Conservation (phyloP, 1,140 invertebrate species). For the Stratiolaelaps scimitus region DNA sequence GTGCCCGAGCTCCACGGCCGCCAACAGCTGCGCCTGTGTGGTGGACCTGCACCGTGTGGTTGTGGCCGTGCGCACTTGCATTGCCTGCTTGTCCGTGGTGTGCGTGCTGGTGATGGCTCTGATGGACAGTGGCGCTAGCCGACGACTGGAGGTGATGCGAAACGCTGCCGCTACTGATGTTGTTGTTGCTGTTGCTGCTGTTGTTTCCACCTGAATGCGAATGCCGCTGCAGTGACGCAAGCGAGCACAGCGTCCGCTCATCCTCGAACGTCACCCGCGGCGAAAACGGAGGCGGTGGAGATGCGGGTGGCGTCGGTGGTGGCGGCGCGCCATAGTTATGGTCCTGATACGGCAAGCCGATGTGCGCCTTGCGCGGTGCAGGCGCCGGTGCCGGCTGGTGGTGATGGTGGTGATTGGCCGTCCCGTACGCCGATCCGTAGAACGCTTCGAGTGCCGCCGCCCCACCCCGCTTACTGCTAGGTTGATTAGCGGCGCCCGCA, state of each 20-base stretch:
- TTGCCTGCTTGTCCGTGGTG: too few relatives aligned
- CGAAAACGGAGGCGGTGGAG: conserved; percentile 40
- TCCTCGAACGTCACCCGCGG: conserved; percentile 3
- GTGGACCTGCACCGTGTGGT: too few relatives aligned
- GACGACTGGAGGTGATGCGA: too few relatives aligned
- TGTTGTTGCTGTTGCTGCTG: too few relatives aligned
- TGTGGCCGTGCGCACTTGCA: too few relatives aligned
- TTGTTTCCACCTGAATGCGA: too few relatives aligned
- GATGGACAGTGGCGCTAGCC: too few relatives aligned
- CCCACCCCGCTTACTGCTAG: not conserved
- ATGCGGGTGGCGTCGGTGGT: conserved; percentile 49
- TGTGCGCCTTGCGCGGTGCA: not conserved
- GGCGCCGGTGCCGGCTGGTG: conserved; percentile 17
- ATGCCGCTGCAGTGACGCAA: too few relatives aligned
- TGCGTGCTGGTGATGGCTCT: too few relatives aligned
- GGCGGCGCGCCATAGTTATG: conserved; percentile 63
- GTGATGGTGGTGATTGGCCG: conserved; percentile 7
- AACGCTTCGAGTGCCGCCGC: not conserved
- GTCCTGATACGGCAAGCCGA: conserved; percentile 46
- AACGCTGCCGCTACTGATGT: too few relatives aligned
- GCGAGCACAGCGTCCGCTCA: not conserved
- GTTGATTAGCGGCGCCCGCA: conserved; percentile 15
- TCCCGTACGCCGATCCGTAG: not conserved
- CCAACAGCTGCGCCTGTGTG: too few relatives aligned
- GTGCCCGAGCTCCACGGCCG: too few relatives aligned